A percentile compares a stretch with the other conserved stretches of the same genome.
Evolutionary conservation across 2,113 vertebrate genomes (phyloP).

Genomic region (Myanophis thanlyinensis): DNA sequence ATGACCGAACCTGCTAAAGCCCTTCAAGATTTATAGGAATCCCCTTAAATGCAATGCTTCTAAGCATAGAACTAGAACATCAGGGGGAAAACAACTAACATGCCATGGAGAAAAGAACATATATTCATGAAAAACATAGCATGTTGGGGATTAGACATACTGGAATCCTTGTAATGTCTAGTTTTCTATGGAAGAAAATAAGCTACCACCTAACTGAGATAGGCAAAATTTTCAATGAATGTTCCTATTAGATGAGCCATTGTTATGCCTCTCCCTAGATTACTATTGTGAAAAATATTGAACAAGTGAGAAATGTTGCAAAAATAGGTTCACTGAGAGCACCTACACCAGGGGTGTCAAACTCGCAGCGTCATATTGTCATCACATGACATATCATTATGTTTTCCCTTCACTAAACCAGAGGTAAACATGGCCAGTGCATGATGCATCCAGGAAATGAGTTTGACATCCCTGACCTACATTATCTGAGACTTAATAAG

Average conservation of each 20-base stretch:
- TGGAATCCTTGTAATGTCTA: not conserved
- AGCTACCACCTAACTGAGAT: not conserved
- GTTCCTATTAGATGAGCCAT: not conserved
- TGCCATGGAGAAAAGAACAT: not conserved
- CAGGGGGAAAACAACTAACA: not conserved
- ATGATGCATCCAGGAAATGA: too few species aligned
- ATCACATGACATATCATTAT: too few species aligned
- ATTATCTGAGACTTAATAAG: not conserved
- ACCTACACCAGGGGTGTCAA: too few species aligned
- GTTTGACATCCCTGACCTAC: too few species aligned
- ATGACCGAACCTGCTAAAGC: not conserved
- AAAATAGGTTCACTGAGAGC: not conserved
- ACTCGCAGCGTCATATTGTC: too few species aligned
- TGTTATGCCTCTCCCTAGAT: not conserved
- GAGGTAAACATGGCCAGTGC: too few species aligned
- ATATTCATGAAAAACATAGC: not conserved
- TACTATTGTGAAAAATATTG: not conserved
- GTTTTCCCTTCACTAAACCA: too few species aligned
- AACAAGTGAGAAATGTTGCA: not conserved
- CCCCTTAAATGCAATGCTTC: not conserved
- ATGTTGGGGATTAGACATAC: not conserved
- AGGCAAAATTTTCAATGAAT: not conserved
- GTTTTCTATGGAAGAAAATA: not conserved
- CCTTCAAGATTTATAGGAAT: not conserved
- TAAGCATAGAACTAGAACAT: not conserved